Percentiles rank a stretch among this genome's conserved stretches.
Conservation (phyloP, 2,113 vertebrate genomes). For the Sigmodon hispidus region DNA sequence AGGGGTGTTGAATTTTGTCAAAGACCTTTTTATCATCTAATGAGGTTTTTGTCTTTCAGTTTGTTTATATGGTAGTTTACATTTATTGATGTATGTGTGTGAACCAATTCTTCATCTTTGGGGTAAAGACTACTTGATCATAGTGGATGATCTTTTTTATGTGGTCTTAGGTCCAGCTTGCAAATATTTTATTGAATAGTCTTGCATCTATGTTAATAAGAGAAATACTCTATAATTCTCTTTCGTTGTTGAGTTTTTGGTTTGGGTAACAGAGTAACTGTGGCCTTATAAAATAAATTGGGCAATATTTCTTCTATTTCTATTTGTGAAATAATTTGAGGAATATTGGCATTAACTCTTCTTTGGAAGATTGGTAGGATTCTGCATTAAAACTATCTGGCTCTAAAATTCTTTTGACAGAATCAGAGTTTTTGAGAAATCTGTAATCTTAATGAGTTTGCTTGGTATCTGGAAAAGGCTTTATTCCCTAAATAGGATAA, state of each 20-base stretch:
- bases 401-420: neutral
- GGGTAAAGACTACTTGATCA: neutral
- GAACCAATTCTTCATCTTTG: neutral
- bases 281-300: too few relatives aligned
- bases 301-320: too few relatives aligned
- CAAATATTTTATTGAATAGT: neutral
- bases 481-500: slow-evolving; percentile 13
- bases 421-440: neutral
- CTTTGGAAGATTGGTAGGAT: too few relatives aligned
- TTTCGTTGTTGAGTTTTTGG: neutral
- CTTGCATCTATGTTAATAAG: neutral
- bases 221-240: neutral
- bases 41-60: neutral
- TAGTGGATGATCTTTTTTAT: neutral
- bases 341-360: too few relatives aligned
- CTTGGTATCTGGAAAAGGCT: neutral
- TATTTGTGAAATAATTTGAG: too few relatives aligned
- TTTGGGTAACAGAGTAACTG: too few relatives aligned
- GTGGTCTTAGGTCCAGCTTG: neutral
- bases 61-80: neutral
- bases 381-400: too few relatives aligned
- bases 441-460: neutral
- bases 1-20: neutral
- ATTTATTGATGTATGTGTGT: neutral
- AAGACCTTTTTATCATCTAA: neutral